A percentile compares a stretch with the other conserved stretches of the same genome.
phyloP scores from a whole-genome alignment of 2,113 vertebrate genomes.

The Pseudolaguvia tuberculata region DNA sequence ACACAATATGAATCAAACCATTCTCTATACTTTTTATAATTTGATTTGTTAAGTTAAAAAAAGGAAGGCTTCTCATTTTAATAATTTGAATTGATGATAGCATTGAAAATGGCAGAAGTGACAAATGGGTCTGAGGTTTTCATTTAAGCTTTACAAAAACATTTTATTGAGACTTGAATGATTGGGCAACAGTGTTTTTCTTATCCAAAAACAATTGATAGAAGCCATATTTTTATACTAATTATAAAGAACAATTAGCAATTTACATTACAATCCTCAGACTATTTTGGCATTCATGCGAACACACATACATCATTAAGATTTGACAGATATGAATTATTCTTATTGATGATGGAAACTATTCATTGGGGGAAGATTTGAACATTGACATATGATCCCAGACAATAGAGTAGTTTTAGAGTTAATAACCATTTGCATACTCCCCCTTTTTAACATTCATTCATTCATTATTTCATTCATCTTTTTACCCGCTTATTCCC shows the following conservation, averaged over 20 bases:
- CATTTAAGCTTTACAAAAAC: conserved; percentile 57
- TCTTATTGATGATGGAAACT: conserved; percentile 13
- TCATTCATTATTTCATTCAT: too few species aligned
- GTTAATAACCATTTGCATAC: background rate
- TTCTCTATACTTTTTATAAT: conserved; percentile 62
- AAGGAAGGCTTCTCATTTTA: conserved; percentile 54
- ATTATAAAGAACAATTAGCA: background rate
- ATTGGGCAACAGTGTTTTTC: conserved; percentile 56
- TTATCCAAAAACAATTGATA: conserved; percentile 38
- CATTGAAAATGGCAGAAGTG: conserved; percentile 51
- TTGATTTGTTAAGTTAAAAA: conserved; percentile 55
- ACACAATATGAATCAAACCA: conserved; percentile 54
- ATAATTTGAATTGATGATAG: conserved; percentile 55
- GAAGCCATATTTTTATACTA: background rate
- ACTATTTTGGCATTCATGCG: background rate
- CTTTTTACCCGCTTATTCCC: too few species aligned
- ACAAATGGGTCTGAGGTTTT: conserved; percentile 58
- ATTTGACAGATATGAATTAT: conserved; percentile 20
- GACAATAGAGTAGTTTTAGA: background rate
- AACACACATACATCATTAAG: background rate
- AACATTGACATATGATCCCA: background rate
- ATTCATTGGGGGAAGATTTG: conserved; percentile 8
- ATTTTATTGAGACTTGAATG: conserved; percentile 52
- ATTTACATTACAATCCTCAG: background rate
- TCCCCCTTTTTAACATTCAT: too few species aligned